Base-by-base conservation (phyloP, 2,113 vertebrate species). In the Beaufortia kweichowensis region DNA sequence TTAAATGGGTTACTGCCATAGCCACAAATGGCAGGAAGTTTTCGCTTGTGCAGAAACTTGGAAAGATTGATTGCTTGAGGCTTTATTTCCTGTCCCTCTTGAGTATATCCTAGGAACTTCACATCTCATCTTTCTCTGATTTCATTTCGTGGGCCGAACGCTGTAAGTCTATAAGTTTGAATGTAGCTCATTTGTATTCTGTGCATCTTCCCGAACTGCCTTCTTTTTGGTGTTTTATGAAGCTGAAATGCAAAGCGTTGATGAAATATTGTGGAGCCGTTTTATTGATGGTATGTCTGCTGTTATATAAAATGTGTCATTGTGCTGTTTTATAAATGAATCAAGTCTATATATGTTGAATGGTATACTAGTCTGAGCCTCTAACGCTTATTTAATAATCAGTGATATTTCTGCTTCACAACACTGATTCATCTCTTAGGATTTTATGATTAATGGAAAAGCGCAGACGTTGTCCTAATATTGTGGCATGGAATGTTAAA, bases 1-100 rank as follows among this genome's bases (percentile, higher is more conserved):
- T 92, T 91, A 92, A 91, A 93, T 92, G 89, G 87, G 88, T 89
- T 91, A 88, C 86, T 85, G 84, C 78, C 86, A 87, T 87, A 77
- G 86, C 89, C 87, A 84, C 87, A 90, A 91, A 90, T 87, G 89
- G 88, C 87, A 86, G 75, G 75, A 88, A 85, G 81, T 72, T 87
- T 78, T 78, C 71, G 62, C 48, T 78, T 84, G 81, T 86, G 65
- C 80, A 84, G 79, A 75, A 84, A 80, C 48, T 83, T 82, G 75
- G 66, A 75, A 76, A 78, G 79, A 89, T 79, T 79, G 80, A 90
- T 85, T 79, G 77, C 85, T 82, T 56, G 73, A 66, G 79, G 82
- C 17, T 81, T 79, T 64, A 70, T 74, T 64, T 74, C 59, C 59
- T 70, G 33, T 79, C 69, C 76, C 59, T 76, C 61, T 63, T 65